These are phyloP conservation scores for Microdon myrmicae DNA, from an alignment of 2,888 invertebrate species.

Conservation along the genomic window DNA sequence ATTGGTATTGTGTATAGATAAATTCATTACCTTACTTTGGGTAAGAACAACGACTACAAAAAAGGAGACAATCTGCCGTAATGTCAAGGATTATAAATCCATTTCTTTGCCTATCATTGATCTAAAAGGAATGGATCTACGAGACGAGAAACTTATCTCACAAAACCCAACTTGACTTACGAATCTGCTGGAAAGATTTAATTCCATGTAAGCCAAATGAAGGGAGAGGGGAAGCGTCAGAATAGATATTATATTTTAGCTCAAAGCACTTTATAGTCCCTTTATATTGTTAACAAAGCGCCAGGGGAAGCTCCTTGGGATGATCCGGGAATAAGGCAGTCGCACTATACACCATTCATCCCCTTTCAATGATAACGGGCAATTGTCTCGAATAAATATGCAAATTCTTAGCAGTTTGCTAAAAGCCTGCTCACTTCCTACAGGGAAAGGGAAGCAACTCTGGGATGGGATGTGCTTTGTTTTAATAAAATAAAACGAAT, in stretches of 20 bases:
- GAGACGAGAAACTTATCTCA: slow-evolving; percentile 8
- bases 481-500: no score
- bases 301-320: neutral
- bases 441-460: no score
- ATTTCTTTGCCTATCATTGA: slow-evolving; percentile 14
- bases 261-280: slow-evolving; percentile 18
- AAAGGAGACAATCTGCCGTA: slow-evolving; percentile 23
- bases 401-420: no score
- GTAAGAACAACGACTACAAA: no score
- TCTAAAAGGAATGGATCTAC: neutral
- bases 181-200: slow-evolving; percentile 18
- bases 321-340: neutral
- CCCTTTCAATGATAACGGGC: slow-evolving; percentile 5
- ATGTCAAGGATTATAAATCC: slow-evolving; percentile 21
- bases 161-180: slow-evolving; percentile 2
- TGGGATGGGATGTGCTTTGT: no score
- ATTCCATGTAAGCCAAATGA: slow-evolving; percentile 18
- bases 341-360: slow-evolving; percentile 2
- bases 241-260: slow-evolving; percentile 16
- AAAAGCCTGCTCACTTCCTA: no score
- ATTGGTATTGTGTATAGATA: neutral
- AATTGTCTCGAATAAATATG: slow-evolving; percentile 31
- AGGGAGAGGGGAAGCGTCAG: neutral
- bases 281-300: slow-evolving; percentile 8
- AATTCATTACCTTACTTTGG: no score